phyloP scores from a whole-genome alignment of 1,140 invertebrate species.

The Ericerus pela region DNA sequence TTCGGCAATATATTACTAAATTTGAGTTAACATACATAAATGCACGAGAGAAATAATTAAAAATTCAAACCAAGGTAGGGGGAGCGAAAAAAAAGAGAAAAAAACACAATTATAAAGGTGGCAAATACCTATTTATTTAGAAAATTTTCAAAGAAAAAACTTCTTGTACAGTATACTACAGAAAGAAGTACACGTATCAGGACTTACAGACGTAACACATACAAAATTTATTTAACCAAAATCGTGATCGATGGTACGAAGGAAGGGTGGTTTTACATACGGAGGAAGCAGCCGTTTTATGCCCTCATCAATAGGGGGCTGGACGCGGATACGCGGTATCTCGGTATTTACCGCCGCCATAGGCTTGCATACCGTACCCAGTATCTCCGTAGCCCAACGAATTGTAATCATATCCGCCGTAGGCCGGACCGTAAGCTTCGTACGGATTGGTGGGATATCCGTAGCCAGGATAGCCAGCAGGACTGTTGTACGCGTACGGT shows the following conservation, averaged over 20 bases:
- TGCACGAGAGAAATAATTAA: too few relatives aligned
- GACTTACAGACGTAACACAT: background rate
- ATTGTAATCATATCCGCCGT: slow-evolving; percentile 25
- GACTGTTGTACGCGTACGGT: slow-evolving; percentile 16
- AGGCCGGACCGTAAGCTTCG: slow-evolving; percentile 22
- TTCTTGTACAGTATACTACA: slow-evolving; percentile 5
- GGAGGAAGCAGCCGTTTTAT: background rate
- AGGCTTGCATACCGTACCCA: slow-evolving; percentile 31
- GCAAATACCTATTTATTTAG: background rate
- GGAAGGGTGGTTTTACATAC: too few relatives aligned
- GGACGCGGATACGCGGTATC: slow-evolving; percentile 22
- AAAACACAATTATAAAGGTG: background rate
- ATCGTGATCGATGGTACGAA: too few relatives aligned
- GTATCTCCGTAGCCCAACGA: slow-evolving; percentile 33
- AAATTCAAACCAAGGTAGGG: too few relatives aligned
- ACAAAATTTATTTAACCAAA: background rate
- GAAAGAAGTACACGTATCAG: background rate
- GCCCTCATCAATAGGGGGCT: slow-evolving; percentile 20
- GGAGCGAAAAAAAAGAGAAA: background rate
- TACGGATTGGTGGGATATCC: slow-evolving; percentile 33
- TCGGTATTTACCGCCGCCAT: slow-evolving; percentile 24
- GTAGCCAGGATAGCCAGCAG: slow-evolving; percentile 18
- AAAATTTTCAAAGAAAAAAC: background rate
- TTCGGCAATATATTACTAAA: too few relatives aligned
- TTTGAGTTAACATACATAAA: too few relatives aligned